phyloP scores from a whole-genome alignment of 1,140 invertebrate genomes.

The Ectropis grisescens region DNA sequence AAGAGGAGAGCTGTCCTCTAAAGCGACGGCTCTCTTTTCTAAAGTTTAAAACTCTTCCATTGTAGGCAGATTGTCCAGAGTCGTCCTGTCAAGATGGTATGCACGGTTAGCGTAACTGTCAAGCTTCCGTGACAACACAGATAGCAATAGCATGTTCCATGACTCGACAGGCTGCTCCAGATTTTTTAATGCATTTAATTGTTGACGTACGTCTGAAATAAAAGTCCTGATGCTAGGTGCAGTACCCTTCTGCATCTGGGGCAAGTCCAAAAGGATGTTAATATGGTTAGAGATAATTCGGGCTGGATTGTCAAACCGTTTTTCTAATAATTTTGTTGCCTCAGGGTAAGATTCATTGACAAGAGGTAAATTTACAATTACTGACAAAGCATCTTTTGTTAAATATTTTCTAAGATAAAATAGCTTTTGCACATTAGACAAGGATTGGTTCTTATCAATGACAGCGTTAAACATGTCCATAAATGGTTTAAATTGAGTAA shows the following conservation, averaged over 20 bases:
- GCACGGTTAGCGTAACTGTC: slow-evolving; percentile 11
- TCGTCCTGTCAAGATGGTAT: slow-evolving; percentile 10
- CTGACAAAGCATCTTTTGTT: slow-evolving; percentile 1
- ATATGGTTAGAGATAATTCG: slow-evolving; percentile 4
- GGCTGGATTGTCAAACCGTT: slow-evolving; percentile 6
- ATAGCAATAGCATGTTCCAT: slow-evolving; percentile 15
- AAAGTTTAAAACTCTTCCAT: no score
- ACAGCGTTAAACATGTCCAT: slow-evolving; percentile 4
- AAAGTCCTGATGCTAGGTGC: background rate
- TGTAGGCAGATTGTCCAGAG: no score
- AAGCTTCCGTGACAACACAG: slow-evolving; percentile 8
- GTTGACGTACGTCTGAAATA: slow-evolving; percentile 1
- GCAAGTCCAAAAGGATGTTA: slow-evolving; percentile 4
- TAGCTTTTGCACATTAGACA: slow-evolving; percentile 7
- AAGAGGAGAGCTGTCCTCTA: no score
- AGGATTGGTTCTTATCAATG: slow-evolving; percentile 1
- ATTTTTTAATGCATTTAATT: slow-evolving; percentile 10
- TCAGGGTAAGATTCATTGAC: slow-evolving; percentile 4
- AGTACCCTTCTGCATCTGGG: slow-evolving; percentile 4
- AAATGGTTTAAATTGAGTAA: slow-evolving; percentile 8
- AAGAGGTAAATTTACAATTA: slow-evolving; percentile 5
- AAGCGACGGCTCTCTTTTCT: no score
- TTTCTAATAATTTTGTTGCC: slow-evolving; percentile 3
- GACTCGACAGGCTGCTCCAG: slow-evolving; percentile 12
- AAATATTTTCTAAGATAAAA: slow-evolving; percentile 6